Conservation (phyloP, 2,797 vertebrate species). For the Varecia variegata region DNA sequence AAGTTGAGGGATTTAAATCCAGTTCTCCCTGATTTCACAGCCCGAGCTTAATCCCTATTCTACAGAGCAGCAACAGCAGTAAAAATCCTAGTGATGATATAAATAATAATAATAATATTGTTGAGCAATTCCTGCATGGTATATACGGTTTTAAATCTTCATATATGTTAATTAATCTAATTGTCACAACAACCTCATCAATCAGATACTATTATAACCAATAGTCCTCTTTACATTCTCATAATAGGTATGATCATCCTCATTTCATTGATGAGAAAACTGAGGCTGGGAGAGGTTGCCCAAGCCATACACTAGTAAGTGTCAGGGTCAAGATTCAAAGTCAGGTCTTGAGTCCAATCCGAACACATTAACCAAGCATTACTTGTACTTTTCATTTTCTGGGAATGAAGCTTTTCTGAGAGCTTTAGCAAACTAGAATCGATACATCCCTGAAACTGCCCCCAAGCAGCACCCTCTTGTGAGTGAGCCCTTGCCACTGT, state of each 20-base stretch:
- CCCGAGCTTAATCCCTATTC: not conserved
- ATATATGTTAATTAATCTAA: not conserved
- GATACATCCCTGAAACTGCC: not conserved
- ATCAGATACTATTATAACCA: not conserved
- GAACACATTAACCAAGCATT: not conserved
- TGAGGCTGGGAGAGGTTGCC: not conserved
- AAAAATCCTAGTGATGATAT: not conserved
- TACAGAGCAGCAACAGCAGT: not conserved
- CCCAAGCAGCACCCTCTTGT: not conserved
- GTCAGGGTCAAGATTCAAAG: not conserved
- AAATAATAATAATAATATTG: not conserved
- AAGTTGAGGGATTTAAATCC: not conserved
- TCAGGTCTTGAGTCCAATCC: not conserved
- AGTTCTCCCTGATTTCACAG: not conserved
- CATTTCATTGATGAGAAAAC: not conserved
- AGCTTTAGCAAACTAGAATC: not conserved
- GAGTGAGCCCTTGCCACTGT: not conserved
- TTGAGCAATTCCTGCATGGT: not conserved
- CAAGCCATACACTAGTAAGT: not conserved
- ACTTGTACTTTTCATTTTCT: not conserved
- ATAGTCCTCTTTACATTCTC: not conserved
- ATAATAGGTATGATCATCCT: not conserved
- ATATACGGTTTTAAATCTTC: not conserved
- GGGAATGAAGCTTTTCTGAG: not conserved
- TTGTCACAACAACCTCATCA: not conserved